Evolutionary conservation across 2,113 vertebrate species (phyloP).

Genomic region (Paralichthys olivaceus): DNA sequence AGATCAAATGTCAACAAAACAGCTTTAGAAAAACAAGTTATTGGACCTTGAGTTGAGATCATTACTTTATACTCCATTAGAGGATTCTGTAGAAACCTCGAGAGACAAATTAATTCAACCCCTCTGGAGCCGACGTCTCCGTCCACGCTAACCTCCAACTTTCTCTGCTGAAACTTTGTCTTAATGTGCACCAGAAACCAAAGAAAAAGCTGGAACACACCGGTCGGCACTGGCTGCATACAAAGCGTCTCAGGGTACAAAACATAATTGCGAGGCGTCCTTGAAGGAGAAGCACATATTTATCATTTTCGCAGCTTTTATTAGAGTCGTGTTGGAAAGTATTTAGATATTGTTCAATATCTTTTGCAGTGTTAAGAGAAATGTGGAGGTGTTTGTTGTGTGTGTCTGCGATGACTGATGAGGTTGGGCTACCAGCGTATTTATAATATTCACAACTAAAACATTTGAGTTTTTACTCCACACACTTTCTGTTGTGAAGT

Average conservation of each 20-base stretch:
- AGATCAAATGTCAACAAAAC: background rate
- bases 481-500: too few relatives aligned
- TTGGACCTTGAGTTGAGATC: background rate
- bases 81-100: too few relatives aligned
- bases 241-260: slow-evolving; percentile 26
- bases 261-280: slow-evolving; percentile 37
- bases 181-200: slow-evolving; percentile 23
- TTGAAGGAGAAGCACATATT: slow-evolving; percentile 57
- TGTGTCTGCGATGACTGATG: background rate
- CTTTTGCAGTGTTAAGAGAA: background rate
- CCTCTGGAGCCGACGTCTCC: background rate
- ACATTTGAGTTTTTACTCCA: background rate
- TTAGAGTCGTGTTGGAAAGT: slow-evolving; percentile 6
- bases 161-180: slow-evolving; percentile 18
- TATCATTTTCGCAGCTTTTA: slow-evolving; percentile 51
- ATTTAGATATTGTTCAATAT: slow-evolving; percentile 21
- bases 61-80: background rate
- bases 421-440: background rate
- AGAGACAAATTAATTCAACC: background rate
- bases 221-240: slow-evolving; percentile 1
- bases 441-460: background rate
- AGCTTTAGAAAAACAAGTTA: background rate
- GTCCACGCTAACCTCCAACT: slow-evolving; percentile 22
- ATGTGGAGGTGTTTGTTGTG: background rate
- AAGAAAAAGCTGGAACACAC: slow-evolving; percentile 14